Conservation (phyloP, 2,113 vertebrate species). For the Silurus asotus region DNA sequence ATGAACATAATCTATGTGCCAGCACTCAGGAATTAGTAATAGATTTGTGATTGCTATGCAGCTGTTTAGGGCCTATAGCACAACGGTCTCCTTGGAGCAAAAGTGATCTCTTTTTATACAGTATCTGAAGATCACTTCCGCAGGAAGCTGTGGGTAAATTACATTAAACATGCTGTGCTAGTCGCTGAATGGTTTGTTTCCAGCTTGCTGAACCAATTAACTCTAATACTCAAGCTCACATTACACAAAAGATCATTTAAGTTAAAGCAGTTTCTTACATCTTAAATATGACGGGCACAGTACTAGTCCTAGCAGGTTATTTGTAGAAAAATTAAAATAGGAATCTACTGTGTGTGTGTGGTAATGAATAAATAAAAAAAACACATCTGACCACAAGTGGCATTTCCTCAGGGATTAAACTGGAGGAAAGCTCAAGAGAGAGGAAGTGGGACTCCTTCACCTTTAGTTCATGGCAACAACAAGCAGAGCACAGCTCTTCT, state of each 20-base stretch:
- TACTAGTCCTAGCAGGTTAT: neutral
- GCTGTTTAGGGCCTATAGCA: constrained; percentile 14
- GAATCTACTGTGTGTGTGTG: neutral
- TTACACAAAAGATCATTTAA: neutral
- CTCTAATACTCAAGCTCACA: neutral
- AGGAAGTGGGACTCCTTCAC: neutral
- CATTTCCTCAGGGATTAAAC: neutral
- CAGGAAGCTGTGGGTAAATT: constrained; percentile 31
- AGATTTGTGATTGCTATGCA: constrained; percentile 1
- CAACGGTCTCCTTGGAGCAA: constrained; percentile 45
- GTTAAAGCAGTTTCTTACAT: neutral
- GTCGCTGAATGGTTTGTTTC: neutral
- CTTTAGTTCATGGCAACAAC: neutral
- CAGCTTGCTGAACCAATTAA: neutral
- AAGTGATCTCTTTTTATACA: constrained; percentile 25
- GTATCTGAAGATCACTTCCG: constrained; percentile 16
- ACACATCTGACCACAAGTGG: neutral
- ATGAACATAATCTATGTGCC: constrained; percentile 37
- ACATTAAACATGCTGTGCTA: neutral
- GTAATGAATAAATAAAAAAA: neutral
- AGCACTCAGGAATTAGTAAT: neutral
- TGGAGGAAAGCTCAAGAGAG: neutral
- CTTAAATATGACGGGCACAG: neutral
- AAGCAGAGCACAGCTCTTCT: neutral
- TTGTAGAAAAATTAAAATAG: too few relatives aligned